phyloP scores from a whole-genome alignment of 2,113 vertebrate species.

The Poeciliopsis retropinna region DNA sequence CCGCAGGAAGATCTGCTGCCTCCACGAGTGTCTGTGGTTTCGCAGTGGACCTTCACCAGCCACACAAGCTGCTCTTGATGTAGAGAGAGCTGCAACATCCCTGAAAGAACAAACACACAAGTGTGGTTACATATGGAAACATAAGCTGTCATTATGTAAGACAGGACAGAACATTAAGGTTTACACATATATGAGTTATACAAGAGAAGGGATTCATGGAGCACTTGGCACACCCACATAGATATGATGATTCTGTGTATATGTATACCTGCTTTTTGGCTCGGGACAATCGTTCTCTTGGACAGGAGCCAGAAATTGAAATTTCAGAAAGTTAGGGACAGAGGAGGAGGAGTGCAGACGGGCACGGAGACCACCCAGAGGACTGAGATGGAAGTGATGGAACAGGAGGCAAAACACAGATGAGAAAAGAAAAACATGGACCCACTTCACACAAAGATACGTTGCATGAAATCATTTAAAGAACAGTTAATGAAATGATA shows the following conservation, averaged over 20 bases:
- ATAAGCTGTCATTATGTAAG: neutral
- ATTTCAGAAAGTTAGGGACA: conserved; percentile 99
- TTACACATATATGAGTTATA: neutral
- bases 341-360: conserved; percentile 95
- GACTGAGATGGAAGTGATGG: conserved; percentile 76
- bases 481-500: neutral
- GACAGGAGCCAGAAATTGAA: conserved; percentile 97
- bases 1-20: conserved; percentile 97
- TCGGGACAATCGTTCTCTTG: conserved; percentile 90
- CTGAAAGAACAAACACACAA: conserved; percentile 71
- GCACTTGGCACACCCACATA: neutral
- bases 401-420: conserved; percentile 26
- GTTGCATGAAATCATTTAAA: neutral
- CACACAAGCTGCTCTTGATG: conserved; percentile 62
- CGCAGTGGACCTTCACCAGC: conserved; percentile 80
- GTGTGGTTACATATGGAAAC: neutral
- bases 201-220: too few species aligned
- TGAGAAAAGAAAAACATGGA: conserved; percentile 23
- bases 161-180: neutral
- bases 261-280: conserved; percentile 80
- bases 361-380: conserved; percentile 91
- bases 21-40: conserved; percentile 91
- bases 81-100: conserved; percentile 84
- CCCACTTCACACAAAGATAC: conserved; percentile 26
- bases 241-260: neutral